Base-by-base conservation (phyloP, 2,888 invertebrate genomes). In the Argyra leucocephala region DNA sequence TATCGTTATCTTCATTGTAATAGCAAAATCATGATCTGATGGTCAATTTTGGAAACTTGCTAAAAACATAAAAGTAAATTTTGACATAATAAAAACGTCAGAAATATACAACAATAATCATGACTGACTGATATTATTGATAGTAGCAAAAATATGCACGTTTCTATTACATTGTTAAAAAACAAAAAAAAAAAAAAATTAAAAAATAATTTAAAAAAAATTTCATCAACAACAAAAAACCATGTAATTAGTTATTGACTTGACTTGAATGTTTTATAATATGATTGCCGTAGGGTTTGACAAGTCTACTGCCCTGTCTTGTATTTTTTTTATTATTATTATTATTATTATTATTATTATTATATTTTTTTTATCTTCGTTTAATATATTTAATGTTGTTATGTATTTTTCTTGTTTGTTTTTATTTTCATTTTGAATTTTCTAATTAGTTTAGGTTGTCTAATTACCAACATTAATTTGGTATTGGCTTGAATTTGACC, bases 381-480 rank as follows among this genome's bases (percentile, higher is more conserved):
- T 48, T 48, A 18, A 48, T 48, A 48, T 18, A 48, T n/a, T 48
- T 48, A 15, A 48, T n/a, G 48, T 48, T n/a, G 4, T 31, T 48
- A 48, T 48, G 18, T 5, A 18, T 48, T 12, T 18, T 12, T 7
- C 5, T 31, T 31, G 5, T 31, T 31, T 31, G 5, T 31, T 31
- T 31, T 31, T 31, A 7, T 10, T 31, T 31, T 31, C 10, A 7
- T 31, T 31, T 12, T 48, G 12, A 31, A 31, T 48, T 48, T 48
- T 18, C 48, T 48, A 48, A 48, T 48, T 48, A 48, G 48, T 48
- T 48, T 48, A 48, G 48, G 48, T 48, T 48, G 48, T 48, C 48
- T 48, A 48, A 48, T 48, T 48, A 48, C 48, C 18, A 18, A 48
- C 1, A 15, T 18, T 48, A 48, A 48, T 48, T 48, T 48, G 48